Base-by-base conservation (phyloP, 2,113 vertebrate genomes). In the Laticauda laticaudata region DNA sequence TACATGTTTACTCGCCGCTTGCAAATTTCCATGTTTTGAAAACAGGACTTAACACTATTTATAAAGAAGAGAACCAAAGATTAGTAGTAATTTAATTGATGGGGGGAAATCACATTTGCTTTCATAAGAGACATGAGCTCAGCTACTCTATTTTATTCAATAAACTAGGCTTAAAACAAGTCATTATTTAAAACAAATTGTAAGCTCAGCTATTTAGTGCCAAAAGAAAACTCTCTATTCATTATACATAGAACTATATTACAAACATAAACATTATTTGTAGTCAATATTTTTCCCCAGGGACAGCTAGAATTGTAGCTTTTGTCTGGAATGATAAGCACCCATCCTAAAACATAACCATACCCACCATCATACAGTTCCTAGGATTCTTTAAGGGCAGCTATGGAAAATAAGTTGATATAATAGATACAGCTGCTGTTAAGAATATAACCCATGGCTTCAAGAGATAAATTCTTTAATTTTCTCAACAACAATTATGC, bases 21-120 rank as follows among this genome's bases (percentile, higher is more conserved):
- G 94, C 99, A 99, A 93, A 99, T 99, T 98, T 99, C 99, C 99
- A 99, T 99, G 98, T 99, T 99, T 97, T 99, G 99, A 98, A 99
- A 99, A 97, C 99, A 99, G 55, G 99, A 99, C 97, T 99, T 99
- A 95, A 99, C 99, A 2, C 99, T 99, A 97, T 18, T n/a, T 15
- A 57, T 24, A 88, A 53, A 90, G 56, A 94, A 59, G 48, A n/a
- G 12, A 48, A 59, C n/a, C 34, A 43, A 81, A 81, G 7, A 43
- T 81, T 81, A 43, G 75, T 8, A 43, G 6, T 81, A 43, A 81
- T 81, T 8, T 81, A 81, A 81, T 34, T 43, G 75, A 43, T 43
- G 18, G 34, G 34, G 7, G 34, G 9, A 81, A 81, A 43, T 43
- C 75, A 43, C 34, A 81, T 43, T 18, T 81, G 34, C 6, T 3